These are phyloP conservation scores for Nysson spinosus DNA, from an alignment of 2,888 invertebrate genomes.

Conservation along the genomic window DNA sequence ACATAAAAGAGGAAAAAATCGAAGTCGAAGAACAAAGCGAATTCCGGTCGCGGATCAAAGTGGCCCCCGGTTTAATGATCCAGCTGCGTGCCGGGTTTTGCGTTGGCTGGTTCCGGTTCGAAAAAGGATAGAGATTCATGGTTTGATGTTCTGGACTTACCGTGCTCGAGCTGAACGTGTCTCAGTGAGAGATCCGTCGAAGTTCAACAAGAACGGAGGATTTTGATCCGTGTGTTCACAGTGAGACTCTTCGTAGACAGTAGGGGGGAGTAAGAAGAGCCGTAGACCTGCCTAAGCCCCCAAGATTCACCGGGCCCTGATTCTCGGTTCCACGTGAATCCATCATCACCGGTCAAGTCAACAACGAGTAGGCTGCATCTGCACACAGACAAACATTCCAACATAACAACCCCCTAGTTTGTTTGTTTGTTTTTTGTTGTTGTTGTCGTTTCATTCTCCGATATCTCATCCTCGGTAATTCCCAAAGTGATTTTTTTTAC, in stretches of 20 bases:
- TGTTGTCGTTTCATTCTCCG: constrained; percentile 19
- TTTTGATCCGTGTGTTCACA: constrained; percentile 39
- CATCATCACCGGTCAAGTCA: constrained; percentile 74
- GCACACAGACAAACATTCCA: constrained; percentile 79
- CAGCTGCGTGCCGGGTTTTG: too few species aligned
- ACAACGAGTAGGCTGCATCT: constrained; percentile 78
- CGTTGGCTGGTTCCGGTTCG: too few species aligned
- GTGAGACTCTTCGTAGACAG: constrained; percentile 53
- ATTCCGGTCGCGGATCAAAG: too few species aligned
- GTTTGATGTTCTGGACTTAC: constrained; percentile 49
- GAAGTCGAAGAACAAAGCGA: too few species aligned
- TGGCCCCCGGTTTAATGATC: too few species aligned
- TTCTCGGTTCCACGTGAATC: constrained; percentile 69
- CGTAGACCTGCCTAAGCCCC: constrained; percentile 74
- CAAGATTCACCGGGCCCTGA: constrained; percentile 67
- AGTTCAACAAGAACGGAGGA: constrained; percentile 38
- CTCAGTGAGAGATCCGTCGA: constrained; percentile 36
- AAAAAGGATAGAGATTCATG: too few species aligned
- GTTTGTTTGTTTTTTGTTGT: constrained; percentile 52
- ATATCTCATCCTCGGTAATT: not conserved
- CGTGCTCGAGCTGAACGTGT: constrained; percentile 40
- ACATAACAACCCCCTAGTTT: constrained; percentile 76
- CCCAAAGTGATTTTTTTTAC: constrained; percentile 13
- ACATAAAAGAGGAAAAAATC: too few species aligned
- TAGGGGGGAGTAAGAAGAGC: constrained; percentile 54